Percentiles rank a stretch among this genome's conserved stretches.
phyloP scores from a whole-genome alignment of 2,797 vertebrate species.

The Orestias chungarensis region DNA sequence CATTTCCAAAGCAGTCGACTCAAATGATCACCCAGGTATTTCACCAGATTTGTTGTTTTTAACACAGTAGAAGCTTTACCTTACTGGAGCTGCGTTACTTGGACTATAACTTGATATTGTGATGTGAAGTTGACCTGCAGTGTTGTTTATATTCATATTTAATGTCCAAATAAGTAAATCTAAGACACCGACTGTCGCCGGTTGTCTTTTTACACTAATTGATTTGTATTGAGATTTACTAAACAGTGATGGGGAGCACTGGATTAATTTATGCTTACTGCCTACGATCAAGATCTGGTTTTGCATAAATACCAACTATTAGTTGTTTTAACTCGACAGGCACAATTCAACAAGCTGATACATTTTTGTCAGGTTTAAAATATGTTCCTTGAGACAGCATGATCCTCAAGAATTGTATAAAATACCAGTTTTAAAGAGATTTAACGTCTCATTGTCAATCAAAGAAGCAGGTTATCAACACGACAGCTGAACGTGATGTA shows the following conservation, averaged over 20 bases:
- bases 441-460: background rate
- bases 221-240: slow-evolving; percentile 29
- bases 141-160: background rate
- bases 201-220: background rate
- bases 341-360: too few relatives aligned
- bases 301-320: too few relatives aligned
- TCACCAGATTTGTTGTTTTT: background rate
- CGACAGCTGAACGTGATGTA: background rate
- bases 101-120: slow-evolving; percentile 1
- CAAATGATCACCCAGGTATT: slow-evolving; percentile 4
- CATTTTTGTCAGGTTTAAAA: background rate
- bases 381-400: background rate
- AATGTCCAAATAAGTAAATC: too few relatives aligned
- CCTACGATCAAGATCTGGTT: background rate
- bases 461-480: background rate
- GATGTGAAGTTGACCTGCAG: slow-evolving; percentile 36
- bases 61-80: slow-evolving; percentile 23
- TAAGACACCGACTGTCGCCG: too few relatives aligned
- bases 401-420: background rate
- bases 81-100: slow-evolving; percentile 15
- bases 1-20: slow-evolving; percentile 4
- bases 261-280: slow-evolving; percentile 4
- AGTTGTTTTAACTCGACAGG: too few relatives aligned
- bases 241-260: slow-evolving; percentile 20
- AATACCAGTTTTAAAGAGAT: background rate